A percentile compares a stretch with the other conserved stretches of the same genome.
Conservation (phyloP, 2,113 vertebrate species). For the Albula glossodonta region DNA sequence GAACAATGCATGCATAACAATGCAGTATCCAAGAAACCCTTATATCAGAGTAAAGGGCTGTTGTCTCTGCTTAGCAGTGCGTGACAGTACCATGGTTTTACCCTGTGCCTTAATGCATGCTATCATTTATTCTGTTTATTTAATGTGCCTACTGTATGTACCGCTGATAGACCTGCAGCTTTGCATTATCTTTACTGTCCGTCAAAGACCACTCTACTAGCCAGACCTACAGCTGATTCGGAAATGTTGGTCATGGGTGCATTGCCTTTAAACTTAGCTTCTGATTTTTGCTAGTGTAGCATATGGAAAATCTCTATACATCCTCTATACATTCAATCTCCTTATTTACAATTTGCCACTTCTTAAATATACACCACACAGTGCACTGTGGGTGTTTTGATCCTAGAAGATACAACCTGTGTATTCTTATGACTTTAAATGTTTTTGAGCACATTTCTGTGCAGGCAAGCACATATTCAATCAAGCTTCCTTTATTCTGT, state of each 20-base stretch:
- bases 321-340: background rate
- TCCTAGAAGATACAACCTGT: slow-evolving; percentile 6
- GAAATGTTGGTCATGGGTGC: background rate
- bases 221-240: background rate
- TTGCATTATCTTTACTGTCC: background rate
- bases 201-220: background rate
- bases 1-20: background rate
- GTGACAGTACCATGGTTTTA: background rate
- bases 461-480: background rate
- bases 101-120: background rate
- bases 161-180: background rate
- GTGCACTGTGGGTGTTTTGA: background rate
- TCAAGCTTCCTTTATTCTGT: slow-evolving; percentile 13
- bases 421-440: slow-evolving; percentile 17
- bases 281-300: background rate
- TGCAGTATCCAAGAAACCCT: background rate
- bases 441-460: slow-evolving; percentile 10
- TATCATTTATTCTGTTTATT: background rate
- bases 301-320: background rate
- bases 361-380: background rate
- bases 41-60: background rate
- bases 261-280: background rate
- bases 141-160: background rate
- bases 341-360: background rate
- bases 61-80: background rate